Percentiles rank a stretch among this genome's conserved stretches.
These are phyloP conservation scores for Galago senegalensis DNA, from an alignment of 2,797 vertebrate species.

Conservation along the genomic window DNA sequence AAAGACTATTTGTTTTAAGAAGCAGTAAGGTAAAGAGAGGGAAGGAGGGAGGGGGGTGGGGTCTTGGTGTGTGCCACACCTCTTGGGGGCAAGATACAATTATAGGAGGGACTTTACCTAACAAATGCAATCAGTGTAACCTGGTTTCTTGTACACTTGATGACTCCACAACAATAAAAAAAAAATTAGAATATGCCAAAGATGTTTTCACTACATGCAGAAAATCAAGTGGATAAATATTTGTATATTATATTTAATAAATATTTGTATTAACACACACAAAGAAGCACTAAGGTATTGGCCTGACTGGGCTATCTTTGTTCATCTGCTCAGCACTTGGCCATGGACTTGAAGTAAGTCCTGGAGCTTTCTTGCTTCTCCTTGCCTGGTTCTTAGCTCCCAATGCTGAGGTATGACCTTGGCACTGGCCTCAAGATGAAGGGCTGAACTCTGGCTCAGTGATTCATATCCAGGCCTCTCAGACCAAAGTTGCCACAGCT, in stretches of 20 bases:
- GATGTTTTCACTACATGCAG: neutral
- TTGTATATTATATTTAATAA: neutral
- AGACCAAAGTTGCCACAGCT: neutral
- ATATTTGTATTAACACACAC: constrained; percentile 20
- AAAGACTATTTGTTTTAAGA: neutral
- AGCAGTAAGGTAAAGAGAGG: neutral
- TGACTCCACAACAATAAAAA: no score
- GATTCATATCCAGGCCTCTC: neutral
- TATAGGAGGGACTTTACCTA: no score
- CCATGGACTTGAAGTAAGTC: neutral
- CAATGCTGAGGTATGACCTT: neutral
- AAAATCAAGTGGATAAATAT: constrained; percentile 41
- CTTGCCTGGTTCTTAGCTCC: neutral
- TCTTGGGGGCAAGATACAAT: no score
- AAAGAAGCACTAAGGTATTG: neutral
- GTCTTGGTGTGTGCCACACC: no score
- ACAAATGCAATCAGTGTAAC: no score
- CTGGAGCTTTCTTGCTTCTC: neutral
- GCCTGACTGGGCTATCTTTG: neutral
- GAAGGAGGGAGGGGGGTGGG: no score
- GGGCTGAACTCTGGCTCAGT: neutral
- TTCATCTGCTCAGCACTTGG: neutral
- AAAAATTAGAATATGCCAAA: constrained; percentile 23
- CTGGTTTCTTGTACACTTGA: no score
- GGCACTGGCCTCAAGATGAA: neutral